These are phyloP conservation scores for Chloroceryle inda DNA, from an alignment of 2,797 vertebrate species.

Conservation along the genomic window DNA sequence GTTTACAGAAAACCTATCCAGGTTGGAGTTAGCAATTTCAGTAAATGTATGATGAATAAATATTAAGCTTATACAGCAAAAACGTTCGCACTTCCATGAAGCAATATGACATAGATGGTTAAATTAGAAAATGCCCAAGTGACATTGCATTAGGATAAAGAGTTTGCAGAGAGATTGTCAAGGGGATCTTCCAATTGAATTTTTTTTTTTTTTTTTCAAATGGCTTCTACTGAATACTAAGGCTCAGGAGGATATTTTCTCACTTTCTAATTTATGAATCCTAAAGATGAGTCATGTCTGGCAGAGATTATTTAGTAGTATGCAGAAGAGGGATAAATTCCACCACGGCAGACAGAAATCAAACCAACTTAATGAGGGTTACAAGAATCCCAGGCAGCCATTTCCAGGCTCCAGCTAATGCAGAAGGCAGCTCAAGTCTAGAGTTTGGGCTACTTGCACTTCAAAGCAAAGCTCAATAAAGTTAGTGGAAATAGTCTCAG, in stretches of 20 bases:
- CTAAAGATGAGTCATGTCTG: constrained; percentile 63
- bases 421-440: not conserved
- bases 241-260: constrained; percentile 21
- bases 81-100: not conserved
- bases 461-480: constrained; percentile 33
- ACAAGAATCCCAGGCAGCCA: not conserved
- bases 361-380: constrained; percentile 28
- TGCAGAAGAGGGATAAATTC: constrained; percentile 51
- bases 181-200: not conserved
- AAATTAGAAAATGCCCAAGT: not conserved
- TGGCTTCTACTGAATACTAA: not conserved
- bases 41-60: not conserved
- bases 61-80: not conserved
- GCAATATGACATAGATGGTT: not conserved
- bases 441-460: not conserved
- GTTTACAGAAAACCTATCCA: not conserved
- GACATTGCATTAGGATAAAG: not conserved
- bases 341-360: constrained; percentile 44
- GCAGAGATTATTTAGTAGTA: constrained; percentile 26
- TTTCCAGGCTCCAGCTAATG: not conserved
- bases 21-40: not conserved
- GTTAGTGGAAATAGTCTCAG: not conserved
- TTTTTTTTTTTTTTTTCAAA: not conserved
- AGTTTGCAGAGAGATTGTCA: not conserved
- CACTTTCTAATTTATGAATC: constrained; percentile 47